These are phyloP conservation scores for Heteromormyrus szaboi DNA, from an alignment of 2,797 vertebrate genomes.

Conservation along the genomic window DNA sequence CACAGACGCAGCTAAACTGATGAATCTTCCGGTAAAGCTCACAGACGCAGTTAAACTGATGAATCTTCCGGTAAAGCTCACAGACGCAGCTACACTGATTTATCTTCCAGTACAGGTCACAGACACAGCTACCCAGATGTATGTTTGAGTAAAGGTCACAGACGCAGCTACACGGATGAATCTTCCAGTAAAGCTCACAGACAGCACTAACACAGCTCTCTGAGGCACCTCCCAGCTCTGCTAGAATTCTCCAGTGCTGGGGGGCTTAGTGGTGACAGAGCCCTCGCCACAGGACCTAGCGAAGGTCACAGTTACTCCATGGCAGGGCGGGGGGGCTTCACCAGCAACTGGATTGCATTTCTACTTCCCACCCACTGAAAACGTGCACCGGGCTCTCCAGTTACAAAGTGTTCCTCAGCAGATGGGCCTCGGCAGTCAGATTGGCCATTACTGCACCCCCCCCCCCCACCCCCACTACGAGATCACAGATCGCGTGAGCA, in stretches of 20 bases:
- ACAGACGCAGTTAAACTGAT: background rate
- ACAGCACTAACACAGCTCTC: background rate
- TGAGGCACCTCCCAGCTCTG: background rate
- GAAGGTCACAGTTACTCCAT: background rate
- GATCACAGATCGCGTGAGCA: background rate
- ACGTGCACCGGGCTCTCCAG: background rate
- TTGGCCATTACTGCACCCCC: background rate
- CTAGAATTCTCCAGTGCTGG: background rate
- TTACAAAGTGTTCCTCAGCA: background rate
- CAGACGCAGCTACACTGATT: background rate
- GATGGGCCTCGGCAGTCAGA: background rate
- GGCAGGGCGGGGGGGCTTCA: background rate
- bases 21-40: background rate
- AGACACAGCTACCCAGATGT: background rate
- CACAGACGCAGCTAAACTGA: background rate
- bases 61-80: background rate
- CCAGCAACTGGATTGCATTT: background rate
- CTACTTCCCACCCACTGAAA: conserved; percentile 5
- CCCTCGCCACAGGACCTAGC: background rate
- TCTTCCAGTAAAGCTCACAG: background rate
- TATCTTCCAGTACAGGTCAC: background rate
- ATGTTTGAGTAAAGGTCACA: background rate
- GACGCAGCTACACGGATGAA: background rate
- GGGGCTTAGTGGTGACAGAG: background rate
- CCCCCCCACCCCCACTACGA: background rate